Evolutionary conservation across 1,140 invertebrate genomes (phyloP), one percentile per base, ranked within the genome.

Genomic region (Calephelis virginiensis): DNA sequence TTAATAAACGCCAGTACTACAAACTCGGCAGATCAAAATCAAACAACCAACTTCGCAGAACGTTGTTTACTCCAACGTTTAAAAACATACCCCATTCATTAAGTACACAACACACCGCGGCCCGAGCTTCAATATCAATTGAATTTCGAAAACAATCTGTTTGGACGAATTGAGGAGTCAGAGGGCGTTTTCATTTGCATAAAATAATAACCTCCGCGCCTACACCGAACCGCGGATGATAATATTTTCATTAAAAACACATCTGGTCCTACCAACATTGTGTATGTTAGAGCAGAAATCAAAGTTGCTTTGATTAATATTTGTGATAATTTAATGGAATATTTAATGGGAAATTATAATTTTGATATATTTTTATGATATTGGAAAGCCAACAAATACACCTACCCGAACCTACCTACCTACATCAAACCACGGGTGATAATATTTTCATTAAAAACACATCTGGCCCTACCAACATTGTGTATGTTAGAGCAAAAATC

Each of bases 81-180:
- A 47, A 9, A 9, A 56, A 56, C 53, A 56, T 11, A 56, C 53
- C 71, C 70, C 72, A 71, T 76, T 78, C 73, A 78, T 80, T 80
- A 75, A 74, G 71, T 69, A 43, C 69, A 53, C 68, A 14, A 8
- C 40, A 40, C 40, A 40, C 40, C 40, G 40, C 6, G 17, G 40
- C 8, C 63, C 62, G 71, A 66, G 68, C 53, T 63, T 74, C 72
- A 74, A 81, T 76, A 76, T 67, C 72, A 80, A 79, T 78, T 73
- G 74, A 81, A 80, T 80, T 83, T 74, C 74, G 78, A 76, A 85
- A 83, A 83, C 81, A 83, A 85, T 82, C 78, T 81, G 81, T 85
- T 85, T 82, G 78, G 68, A 77, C 77, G 80, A 85, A 80, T 74
- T 80, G 74, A 77, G 73, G 80, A 79, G 77, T 80, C 78, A 45